phyloP scores from a whole-genome alignment of 2,113 vertebrate species.

The Romanogobio albipinnatus region DNA sequence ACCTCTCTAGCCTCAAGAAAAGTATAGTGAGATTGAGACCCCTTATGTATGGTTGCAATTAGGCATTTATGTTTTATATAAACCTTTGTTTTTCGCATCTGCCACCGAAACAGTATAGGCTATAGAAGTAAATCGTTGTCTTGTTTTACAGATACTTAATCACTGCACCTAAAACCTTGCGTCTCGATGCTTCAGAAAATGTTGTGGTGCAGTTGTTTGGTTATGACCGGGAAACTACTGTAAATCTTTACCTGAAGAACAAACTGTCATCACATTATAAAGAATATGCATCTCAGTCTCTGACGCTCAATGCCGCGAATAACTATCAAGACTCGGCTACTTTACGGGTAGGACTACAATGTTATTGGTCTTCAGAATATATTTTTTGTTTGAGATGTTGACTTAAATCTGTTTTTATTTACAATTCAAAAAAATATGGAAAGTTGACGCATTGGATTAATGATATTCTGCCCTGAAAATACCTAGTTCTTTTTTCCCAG shows the following conservation, averaged over 20 bases:
- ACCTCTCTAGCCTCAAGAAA: neutral
- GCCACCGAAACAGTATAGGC: neutral
- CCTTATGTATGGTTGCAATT: neutral
- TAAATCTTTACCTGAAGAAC: constrained; percentile 79
- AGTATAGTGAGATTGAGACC: neutral
- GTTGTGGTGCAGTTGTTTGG: constrained; percentile 86
- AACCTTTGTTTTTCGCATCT: neutral
- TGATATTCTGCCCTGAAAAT: no score
- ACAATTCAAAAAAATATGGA: no score
- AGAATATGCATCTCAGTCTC: constrained; percentile 60
- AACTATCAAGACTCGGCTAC: constrained; percentile 73
- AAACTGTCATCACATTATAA: constrained; percentile 74
- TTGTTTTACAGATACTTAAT: constrained; percentile 82
- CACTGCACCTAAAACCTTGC: constrained; percentile 81
- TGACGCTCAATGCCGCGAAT: constrained; percentile 77
- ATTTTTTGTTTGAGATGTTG: neutral
- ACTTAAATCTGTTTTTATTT: neutral
- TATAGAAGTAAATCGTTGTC: neutral
- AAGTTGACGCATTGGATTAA: no score
- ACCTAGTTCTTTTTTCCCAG: constrained; percentile 24
- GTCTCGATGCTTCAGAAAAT: constrained; percentile 78
- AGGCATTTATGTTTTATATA: constrained; percentile 52
- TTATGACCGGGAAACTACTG: constrained; percentile 70
- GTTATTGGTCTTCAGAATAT: neutral
- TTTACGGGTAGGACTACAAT: constrained; percentile 76